Evolutionary conservation across 2,797 vertebrate species (phyloP).

Genomic region (Malacoraja senta): DNA sequence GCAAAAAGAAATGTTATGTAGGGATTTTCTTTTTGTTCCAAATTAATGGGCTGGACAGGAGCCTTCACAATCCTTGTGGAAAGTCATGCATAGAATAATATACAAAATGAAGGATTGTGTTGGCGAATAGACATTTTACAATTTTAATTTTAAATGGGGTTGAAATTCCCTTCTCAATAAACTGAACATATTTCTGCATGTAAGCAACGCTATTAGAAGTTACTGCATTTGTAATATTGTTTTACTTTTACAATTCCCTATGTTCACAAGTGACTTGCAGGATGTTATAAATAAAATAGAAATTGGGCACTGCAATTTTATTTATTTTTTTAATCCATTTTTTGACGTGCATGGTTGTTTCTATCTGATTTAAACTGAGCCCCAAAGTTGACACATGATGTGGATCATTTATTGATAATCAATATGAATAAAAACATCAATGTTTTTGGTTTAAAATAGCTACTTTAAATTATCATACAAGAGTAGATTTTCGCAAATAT

Average conservation of each 20-base stretch:
- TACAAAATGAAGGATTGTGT: neutral
- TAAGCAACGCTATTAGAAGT: neutral
- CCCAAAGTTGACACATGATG: conserved; percentile 36
- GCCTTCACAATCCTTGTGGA: neutral
- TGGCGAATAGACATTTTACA: neutral
- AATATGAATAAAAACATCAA: neutral
- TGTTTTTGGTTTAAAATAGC: neutral
- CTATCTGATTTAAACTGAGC: conserved; percentile 2
- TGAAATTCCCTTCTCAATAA: conserved; percentile 9
- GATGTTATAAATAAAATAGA: neutral
- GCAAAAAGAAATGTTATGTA: neutral
- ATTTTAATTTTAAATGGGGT: neutral
- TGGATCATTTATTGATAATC: conserved; percentile 24
- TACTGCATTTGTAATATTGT: neutral
- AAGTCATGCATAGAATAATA: neutral
- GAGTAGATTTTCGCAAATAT: neutral
- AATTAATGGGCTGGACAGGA: neutral
- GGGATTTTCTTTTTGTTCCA: no score
- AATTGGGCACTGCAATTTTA: neutral
- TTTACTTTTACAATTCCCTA: neutral
- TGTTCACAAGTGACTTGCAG: neutral
- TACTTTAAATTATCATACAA: neutral
- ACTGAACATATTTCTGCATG: neutral
- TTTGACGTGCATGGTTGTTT: neutral
- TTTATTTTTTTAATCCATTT: neutral